Evolutionary conservation across 2,797 vertebrate species (phyloP), one percentile per base, ranked within the genome.

Genomic region (Poeciliopsis turneri): DNA sequence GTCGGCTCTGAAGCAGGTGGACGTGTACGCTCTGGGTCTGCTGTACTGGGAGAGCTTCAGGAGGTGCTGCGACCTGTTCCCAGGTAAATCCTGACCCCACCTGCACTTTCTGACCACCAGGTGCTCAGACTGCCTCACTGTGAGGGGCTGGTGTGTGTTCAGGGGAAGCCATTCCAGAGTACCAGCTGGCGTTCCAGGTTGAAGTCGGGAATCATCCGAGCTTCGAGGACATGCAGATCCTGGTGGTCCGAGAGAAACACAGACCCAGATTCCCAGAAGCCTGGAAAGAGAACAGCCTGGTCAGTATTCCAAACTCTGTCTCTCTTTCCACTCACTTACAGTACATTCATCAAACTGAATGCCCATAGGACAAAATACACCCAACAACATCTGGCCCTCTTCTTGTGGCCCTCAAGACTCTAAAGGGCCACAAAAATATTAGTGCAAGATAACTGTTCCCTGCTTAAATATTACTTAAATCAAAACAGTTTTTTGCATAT

Each of bases 41-140:
- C 96, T 99, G 89, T 98, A 97, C 95, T 99, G 98, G 98, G 98
- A 99, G 93, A 97, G 95, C 92, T 99, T 98, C 92, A 99, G 97
- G 96, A 96, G 97, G 86, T 99, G 98, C 88, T 96, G 96, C 2
- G 97, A 98, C 88, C 97, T 99, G 83, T 99, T 98, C 90, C 96
- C 97, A 93, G 97, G 94, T 72, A 49, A 51, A 4, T 23, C 71
- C 9, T 23, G 53, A 59, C 18, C 73, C 18, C 53, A 23, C 25
- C 53, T 28, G 18, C 49, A 5, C 39, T 15, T 11, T 47, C 46
- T 2, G 39, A 75, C 41, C 73, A 25, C 39, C 10, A 2, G 23
- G 23, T 2, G 25, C 39, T 69, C 41, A 45, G 64, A 39, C 33
- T 1, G 39, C 39, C 66, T 45, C 66, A 69, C 66, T 57, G 71